Percentiles rank a stretch among this genome's conserved stretches.
phyloP scores from a whole-genome alignment of 1,140 invertebrate species.

The Phymastichus coffea region DNA sequence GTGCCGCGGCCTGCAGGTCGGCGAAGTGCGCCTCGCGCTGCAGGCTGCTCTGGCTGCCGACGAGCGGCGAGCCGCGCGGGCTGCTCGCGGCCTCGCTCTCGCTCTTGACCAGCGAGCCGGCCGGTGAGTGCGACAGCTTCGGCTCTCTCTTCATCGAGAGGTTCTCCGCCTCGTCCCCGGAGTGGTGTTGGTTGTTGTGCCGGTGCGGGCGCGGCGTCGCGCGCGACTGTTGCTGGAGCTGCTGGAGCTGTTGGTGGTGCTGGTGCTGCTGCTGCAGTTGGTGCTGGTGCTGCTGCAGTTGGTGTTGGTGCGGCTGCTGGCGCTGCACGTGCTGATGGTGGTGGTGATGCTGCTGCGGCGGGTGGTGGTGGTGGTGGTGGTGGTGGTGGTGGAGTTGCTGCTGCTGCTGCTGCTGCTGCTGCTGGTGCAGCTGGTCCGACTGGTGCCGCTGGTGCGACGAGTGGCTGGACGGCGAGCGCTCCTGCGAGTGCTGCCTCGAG shows the following conservation, averaged over 20 bases:
- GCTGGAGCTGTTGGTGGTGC: conserved; percentile 33
- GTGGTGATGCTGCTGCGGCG: conserved; percentile 16
- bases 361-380: neutral
- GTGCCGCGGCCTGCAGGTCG: conserved; percentile 49
- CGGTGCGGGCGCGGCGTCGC: conserved; percentile 31
- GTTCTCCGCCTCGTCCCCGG: conserved; percentile 52
- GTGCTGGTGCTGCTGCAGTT: conserved; percentile 45
- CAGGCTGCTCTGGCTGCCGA: conserved; percentile 39
- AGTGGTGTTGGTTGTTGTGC: conserved; percentile 34
- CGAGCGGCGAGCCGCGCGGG: conserved; percentile 48
- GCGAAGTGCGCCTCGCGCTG: conserved; percentile 46
- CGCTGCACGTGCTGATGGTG: neutral
- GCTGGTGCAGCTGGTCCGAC: conserved; percentile 36
- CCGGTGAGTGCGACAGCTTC: conserved; percentile 43
- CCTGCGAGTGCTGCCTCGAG: conserved; percentile 23
- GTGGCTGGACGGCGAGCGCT: neutral
- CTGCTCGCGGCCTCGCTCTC: conserved; percentile 51
- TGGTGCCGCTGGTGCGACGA: neutral
- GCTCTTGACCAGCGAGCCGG: conserved; percentile 39
- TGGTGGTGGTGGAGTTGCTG: conserved; percentile 37
- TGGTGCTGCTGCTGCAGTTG: conserved; percentile 26
- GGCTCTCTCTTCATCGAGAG: conserved; percentile 48
- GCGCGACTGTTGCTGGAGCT: conserved; percentile 15
- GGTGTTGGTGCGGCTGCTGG: conserved; percentile 26
- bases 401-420: conserved; percentile 39